Conservation (phyloP, 2,113 vertebrate genomes). For the Psophia crepitans region DNA sequence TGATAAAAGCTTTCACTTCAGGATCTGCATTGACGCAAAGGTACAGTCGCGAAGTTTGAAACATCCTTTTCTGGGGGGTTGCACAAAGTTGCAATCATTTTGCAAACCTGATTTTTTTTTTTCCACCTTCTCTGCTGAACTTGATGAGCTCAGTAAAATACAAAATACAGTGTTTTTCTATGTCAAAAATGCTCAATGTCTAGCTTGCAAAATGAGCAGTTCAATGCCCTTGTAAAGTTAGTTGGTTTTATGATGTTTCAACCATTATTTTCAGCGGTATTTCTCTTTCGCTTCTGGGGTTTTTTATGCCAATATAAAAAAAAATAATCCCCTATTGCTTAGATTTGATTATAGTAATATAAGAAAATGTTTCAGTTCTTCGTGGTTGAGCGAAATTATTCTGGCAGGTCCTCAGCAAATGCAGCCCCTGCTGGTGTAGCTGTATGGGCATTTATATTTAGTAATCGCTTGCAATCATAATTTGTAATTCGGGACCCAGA, state of each 20-base stretch:
- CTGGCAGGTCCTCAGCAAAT: constrained; percentile 14
- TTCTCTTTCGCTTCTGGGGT: not conserved
- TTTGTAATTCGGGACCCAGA: not conserved
- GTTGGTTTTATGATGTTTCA: not conserved
- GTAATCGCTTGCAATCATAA: not conserved
- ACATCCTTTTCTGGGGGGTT: not conserved
- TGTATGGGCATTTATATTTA: not conserved
- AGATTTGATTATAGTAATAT: not conserved
- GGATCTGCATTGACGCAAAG: not conserved
- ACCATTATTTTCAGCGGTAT: not conserved
- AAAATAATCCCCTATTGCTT: not conserved
- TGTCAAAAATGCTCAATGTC: not conserved
- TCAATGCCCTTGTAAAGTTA: not conserved
- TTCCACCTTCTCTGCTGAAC: not conserved
- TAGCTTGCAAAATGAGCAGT: not conserved
- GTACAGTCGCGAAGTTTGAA: not conserved
- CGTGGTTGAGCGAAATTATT: not conserved
- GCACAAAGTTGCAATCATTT: not conserved
- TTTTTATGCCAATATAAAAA: not conserved
- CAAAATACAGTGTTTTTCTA: not conserved
- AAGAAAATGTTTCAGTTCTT: not conserved
- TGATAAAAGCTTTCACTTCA: not conserved
- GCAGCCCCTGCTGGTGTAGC: not conserved
- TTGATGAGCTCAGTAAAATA: not conserved
- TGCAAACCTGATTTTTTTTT: not conserved